Evolutionary conservation across 2,888 invertebrate genomes (phyloP), one percentile per base, ranked within the genome.

Genomic region (Drosophila peninsularis): DNA sequence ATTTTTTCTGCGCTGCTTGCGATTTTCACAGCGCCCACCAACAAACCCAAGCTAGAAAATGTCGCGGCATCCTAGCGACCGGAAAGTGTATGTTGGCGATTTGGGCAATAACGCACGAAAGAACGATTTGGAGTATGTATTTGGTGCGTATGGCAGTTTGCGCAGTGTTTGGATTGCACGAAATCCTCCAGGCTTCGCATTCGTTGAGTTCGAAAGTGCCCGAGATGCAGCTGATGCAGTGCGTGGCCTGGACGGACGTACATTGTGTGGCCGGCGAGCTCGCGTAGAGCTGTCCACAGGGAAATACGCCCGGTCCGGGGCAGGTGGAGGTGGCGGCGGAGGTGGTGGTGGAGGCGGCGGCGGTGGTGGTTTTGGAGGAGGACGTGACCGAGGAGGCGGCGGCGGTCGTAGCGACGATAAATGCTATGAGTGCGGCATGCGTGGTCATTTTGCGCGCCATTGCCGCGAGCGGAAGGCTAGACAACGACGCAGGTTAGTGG

Each of bases 141-240:
- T 98, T 93, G 95, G 96, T 67, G 96, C 97, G 88, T 98, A 98
- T 91, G 98, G 98, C 13, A 96, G 97, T 1, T 93, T 98, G 83
- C 94, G 97, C 88, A 98, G 97, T 93, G 98, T 98, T 49, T 99
- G 98, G 98, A 98, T 99, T n/a, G 98, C 98, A 0, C 94, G 98
- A 81, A 98, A 98, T 92, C 92, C 92, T 13, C 98, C 98, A 64
- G 98, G 98, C 57, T 98, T 98, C 93, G 98, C 98, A 9, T 98
- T 98, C 93, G 97, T 98, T 2, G 98, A 98, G 92, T 98, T 97
- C 91, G 98, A 98, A 93, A 98, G 98, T 92, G 95, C 96, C 7
- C 82, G 92, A 75, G 98, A 98, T 92, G 98, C 98, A 11, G 97
- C 97, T 90, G 98, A 98, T 93, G 97, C 98, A 30, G 97, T 98